phyloP scores from a whole-genome alignment of 2,888 invertebrate genomes.

The Lamellibrachia satsuma region DNA sequence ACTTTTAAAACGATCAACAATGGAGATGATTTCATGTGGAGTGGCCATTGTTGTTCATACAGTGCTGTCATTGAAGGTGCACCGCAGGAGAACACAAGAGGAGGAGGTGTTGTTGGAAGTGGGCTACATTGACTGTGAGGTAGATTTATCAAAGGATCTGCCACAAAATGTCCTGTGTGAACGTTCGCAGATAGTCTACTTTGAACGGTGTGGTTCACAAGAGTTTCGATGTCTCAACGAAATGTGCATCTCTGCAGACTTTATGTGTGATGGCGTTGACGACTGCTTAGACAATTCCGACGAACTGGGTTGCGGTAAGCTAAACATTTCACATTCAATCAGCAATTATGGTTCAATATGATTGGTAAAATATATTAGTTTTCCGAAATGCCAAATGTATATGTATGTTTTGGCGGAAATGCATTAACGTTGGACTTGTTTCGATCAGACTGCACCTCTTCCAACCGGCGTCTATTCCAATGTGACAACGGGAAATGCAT shows the following conservation, averaged over 20 bases:
- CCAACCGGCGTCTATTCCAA: conserved; percentile 27
- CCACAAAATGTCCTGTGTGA: not conserved
- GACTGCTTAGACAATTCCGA: conserved; percentile 34
- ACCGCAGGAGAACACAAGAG: not conserved
- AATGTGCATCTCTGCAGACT: conserved; percentile 32
- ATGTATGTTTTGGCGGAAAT: no score
- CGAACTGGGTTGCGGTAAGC: conserved; percentile 33
- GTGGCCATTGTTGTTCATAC: not conserved
- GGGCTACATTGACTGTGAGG: not conserved
- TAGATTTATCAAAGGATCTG: not conserved
- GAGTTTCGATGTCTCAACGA: conserved; percentile 34
- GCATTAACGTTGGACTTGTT: not conserved
- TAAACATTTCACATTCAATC: not conserved
- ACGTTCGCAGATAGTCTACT: not conserved
- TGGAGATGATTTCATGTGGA: not conserved
- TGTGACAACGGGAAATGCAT: conserved; percentile 41
- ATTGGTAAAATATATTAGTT: not conserved
- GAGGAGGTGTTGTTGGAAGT: conserved; percentile 8
- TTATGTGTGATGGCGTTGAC: conserved; percentile 27
- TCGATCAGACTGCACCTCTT: not conserved
- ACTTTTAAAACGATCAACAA: not conserved
- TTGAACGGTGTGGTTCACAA: conserved; percentile 25
- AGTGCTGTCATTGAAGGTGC: not conserved
- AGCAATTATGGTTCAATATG: not conserved
- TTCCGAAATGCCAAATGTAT: no score